Conservation (phyloP, 2,113 vertebrate genomes). For the Redunca redunca region DNA sequence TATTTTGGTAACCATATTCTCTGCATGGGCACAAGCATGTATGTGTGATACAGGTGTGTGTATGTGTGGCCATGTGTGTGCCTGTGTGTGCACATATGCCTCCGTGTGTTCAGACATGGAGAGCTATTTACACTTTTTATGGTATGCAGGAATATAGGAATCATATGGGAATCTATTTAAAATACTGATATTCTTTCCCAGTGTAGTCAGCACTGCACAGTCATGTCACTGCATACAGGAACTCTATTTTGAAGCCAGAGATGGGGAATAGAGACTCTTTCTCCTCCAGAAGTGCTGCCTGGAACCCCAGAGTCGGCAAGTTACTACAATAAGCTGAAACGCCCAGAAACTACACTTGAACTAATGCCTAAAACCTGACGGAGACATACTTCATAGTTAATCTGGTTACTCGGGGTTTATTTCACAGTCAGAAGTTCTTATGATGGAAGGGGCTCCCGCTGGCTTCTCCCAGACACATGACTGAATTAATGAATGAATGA, state of each 20-base stretch:
- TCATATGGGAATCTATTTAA: constrained; percentile 69
- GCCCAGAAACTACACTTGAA: constrained; percentile 69
- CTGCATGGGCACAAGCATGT: background rate
- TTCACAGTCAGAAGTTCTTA: constrained; percentile 83
- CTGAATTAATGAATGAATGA: constrained; percentile 83
- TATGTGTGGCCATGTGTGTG: background rate
- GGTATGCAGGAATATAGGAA: constrained; percentile 32
- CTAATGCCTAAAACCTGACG: constrained; percentile 74
- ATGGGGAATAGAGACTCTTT: constrained; percentile 22
- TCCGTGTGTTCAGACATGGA: constrained; percentile 30
- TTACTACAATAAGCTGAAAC: constrained; percentile 8
- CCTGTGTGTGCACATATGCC: background rate
- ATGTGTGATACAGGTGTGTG: background rate
- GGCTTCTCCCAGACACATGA: constrained; percentile 76
- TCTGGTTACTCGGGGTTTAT: constrained; percentile 82
- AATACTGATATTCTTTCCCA: constrained; percentile 65
- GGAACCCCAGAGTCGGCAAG: constrained; percentile 54
- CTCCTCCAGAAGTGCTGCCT: background rate
- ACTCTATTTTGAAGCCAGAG: constrained; percentile 9
- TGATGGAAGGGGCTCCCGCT: constrained; percentile 78
- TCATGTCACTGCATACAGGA: constrained; percentile 43
- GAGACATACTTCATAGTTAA: constrained; percentile 80
- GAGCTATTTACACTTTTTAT: constrained; percentile 24
- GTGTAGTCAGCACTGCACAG: constrained; percentile 26
- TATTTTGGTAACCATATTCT: background rate